Evolutionary conservation across 2,888 invertebrate species (phyloP), one percentile per base, ranked within the genome.

Genomic region (Lissonota sp.): DNA sequence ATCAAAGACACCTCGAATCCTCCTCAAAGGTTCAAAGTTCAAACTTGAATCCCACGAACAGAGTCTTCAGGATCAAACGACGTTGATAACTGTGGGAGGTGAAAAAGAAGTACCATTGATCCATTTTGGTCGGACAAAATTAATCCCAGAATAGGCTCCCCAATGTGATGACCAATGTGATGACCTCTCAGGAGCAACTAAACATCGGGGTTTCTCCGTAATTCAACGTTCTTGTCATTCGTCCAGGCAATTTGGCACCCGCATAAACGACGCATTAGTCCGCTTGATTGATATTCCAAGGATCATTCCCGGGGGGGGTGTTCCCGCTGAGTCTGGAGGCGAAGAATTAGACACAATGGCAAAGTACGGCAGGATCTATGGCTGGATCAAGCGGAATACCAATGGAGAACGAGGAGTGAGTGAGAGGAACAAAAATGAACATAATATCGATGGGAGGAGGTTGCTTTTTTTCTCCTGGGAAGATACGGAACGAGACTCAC

Each of bases 171-270:
- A 26, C 26, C 26, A 26, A 26, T 26, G 26, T 26, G 26, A 26
- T n/a, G n/a, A n/a, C n/a, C n/a, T n/a, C 26, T 26, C 26, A 26
- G 26, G 26, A 26, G 26, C 26, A 26, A 26, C 3, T 26, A 26
- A 26, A 26, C 26, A 3, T 26, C 3, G 26, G 26, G 26, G 26
- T 26, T 26, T 26, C 26, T 26, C 26, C 26, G 26, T 26, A 26
- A 26, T 26, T 26, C 26, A 26, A 6, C 12, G 16, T n/a, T 63
- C 58, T 69, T 42, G 72, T 64, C 58, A 66, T 66, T 63, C 71
- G 12, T 81, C 80, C 82, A 86, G 84, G 87, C 86, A 89, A 89
- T 88, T 89, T 87, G 87, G 85, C 87, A 85, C 88, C 90, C 90
- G 90, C 90, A 90, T 90, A 86, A 85, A 82, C 46, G 86, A 86